phyloP scores from a whole-genome alignment of 2,113 vertebrate species.

The Erpornis zantholeuca region DNA sequence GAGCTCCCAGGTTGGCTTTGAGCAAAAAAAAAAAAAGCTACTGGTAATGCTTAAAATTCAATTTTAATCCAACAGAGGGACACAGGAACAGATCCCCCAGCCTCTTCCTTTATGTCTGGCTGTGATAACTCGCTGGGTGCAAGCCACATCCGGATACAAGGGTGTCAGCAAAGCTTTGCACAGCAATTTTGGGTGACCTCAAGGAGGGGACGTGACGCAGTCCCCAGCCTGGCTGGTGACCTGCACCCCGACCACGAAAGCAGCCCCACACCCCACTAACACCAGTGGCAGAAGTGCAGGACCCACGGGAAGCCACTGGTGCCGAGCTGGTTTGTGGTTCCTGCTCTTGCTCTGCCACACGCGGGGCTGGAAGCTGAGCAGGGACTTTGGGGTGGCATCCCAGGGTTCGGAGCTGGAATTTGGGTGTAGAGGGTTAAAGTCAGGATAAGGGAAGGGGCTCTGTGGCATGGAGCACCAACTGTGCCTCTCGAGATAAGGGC shows the following conservation, averaged over 20 bases:
- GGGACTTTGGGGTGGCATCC: fast-evolving
- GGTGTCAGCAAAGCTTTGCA: fast-evolving
- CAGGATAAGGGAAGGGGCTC: background rate
- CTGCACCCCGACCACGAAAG: background rate
- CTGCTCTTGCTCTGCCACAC: background rate
- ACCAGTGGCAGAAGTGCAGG: background rate
- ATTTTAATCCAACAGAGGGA: fast-evolving
- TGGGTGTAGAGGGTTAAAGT: background rate
- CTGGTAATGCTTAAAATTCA: background rate
- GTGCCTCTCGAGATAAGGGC: background rate
- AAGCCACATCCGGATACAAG: background rate
- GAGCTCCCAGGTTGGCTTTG: fast-evolving
- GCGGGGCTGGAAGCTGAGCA: fast-evolving
- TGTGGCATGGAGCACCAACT: fast-evolving
- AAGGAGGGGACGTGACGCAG: fast-evolving
- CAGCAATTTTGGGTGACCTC: background rate
- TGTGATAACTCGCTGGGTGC: background rate
- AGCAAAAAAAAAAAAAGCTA: background rate
- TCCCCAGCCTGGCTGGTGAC: fast-evolving
- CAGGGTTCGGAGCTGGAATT: background rate
- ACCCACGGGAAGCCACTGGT: fast-evolving
- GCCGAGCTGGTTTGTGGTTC: background rate
- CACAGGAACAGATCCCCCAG: no score
- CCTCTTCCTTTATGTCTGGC: fast-evolving
- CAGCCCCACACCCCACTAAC: background rate